These are phyloP conservation scores for Phylloscopus whistleri DNA, from an alignment of 2,113 vertebrate genomes.

Conservation along the genomic window DNA sequence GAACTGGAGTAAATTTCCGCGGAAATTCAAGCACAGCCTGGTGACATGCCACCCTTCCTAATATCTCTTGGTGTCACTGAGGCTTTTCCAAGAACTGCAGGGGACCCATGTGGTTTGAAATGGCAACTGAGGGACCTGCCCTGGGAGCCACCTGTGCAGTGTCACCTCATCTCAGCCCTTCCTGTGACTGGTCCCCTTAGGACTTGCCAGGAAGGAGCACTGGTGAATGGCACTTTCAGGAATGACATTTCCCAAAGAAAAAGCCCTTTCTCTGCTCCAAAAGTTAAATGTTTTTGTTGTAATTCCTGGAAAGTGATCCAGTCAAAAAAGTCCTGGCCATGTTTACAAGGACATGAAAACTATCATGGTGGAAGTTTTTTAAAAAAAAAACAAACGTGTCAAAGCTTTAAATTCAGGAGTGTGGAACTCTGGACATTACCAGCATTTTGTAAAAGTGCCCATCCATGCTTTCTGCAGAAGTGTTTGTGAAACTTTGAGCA, in stretches of 20 bases:
- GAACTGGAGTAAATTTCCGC: background rate
- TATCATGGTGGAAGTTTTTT: background rate
- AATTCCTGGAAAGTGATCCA: background rate
- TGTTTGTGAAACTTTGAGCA: background rate
- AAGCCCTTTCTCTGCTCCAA: background rate
- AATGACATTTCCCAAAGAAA: background rate
- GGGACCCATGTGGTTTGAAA: background rate
- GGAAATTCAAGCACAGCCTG: accelerated
- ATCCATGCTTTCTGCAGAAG: background rate
- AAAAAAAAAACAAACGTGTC: background rate
- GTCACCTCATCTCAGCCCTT: background rate
- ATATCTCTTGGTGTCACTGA: background rate
- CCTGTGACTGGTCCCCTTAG: background rate
- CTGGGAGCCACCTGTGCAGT: background rate
- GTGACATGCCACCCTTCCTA: accelerated
- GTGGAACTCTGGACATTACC: background rate
- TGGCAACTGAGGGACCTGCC: accelerated
- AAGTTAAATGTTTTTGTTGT: background rate
- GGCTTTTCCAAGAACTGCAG: background rate
- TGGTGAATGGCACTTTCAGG: background rate
- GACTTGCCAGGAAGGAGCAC: background rate
- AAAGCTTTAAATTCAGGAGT: background rate
- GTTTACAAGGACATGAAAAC: background rate
- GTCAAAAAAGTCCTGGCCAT: background rate
- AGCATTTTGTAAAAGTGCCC: background rate